Evolutionary conservation across 2,888 invertebrate genomes (phyloP).

Genomic region (Pristionchus fissidentatus): DNA sequence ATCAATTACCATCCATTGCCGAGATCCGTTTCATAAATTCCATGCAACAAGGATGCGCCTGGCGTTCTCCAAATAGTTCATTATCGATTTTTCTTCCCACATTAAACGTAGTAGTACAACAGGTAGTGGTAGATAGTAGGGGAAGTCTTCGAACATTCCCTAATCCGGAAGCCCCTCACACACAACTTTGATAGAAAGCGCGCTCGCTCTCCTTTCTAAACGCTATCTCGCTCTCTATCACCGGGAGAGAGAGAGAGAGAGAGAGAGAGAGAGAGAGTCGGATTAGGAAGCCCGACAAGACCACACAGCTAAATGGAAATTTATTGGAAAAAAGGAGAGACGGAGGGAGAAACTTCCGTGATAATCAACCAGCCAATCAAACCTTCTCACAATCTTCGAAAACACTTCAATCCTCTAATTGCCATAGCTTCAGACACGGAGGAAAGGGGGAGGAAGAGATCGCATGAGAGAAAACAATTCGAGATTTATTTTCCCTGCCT

Average conservation of each 20-base stretch:
- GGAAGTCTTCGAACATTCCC: neutral
- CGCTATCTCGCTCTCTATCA: neutral
- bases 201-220: neutral
- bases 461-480: no score
- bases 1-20: no score
- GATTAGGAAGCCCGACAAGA: constrained; percentile 7
- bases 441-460: no score
- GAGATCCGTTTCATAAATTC: no score
- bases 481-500: no score
- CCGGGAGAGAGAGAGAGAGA: neutral
- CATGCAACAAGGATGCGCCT: no score
- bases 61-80: no score
- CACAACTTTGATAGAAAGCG: neutral
- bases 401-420: no score
- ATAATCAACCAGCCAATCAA: no score
- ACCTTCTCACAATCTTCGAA: no score
- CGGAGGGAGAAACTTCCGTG: no score
- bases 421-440: no score
- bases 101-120: neutral
- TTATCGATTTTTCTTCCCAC: neutral
- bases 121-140: neutral
- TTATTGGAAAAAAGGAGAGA: constrained; percentile 25
- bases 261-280: constrained; percentile 3
- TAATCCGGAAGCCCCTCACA: neutral
- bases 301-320: neutral